Base-by-base conservation (phyloP, 2,888 invertebrate genomes). In the Drosophila anomelani region DNA sequence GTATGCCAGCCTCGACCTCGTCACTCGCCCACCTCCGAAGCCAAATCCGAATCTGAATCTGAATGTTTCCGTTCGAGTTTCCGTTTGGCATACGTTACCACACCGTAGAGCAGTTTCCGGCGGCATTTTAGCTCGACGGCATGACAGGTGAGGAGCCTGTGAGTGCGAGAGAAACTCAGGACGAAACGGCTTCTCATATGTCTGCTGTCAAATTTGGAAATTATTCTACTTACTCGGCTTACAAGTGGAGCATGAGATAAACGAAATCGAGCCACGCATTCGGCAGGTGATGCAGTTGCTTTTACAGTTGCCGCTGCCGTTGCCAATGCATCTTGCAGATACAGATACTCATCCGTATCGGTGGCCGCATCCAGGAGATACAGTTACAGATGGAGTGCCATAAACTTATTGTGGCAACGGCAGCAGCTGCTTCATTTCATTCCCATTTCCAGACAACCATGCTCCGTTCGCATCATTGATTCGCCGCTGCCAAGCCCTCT, bases 131-230 rank as follows among this genome's bases (percentile, higher is more conserved):
- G 49, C 44, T 12, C n/a, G 34, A 3, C 4, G 60, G 43, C 43
- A n/a, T 63, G 69, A 67, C 69, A 60, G 54, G 70, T 68, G 74
- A 68, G 63, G 44, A 34, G 15, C 6, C 32, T 38, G 39, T 26
- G 17, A 43, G 34, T 29, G 34, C 34, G 49, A 39, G 70, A 29
- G 71, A 63, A 39, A 47, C 60, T 60, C 36, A 53, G 64, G 58
- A 39, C 34, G 58, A 56, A 74, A 56, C 67, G 55, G 82, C 74
- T 47, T n/a, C 71, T 61, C 80, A 82, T 81, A 75, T 86, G 86
- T 86, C 77, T 77, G 80, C 85, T 88, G 88, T 86, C 88, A 86
- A 84, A 88, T 84, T 82, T 84, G 79, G 61, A 75, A 86, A 88
- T 88, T 84, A 88, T 86, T 86, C 88, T 81, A 85, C 77, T 74